These are phyloP conservation scores for Pangasianodon gigas DNA, from an alignment of 2,113 vertebrate genomes.

Conservation along the genomic window DNA sequence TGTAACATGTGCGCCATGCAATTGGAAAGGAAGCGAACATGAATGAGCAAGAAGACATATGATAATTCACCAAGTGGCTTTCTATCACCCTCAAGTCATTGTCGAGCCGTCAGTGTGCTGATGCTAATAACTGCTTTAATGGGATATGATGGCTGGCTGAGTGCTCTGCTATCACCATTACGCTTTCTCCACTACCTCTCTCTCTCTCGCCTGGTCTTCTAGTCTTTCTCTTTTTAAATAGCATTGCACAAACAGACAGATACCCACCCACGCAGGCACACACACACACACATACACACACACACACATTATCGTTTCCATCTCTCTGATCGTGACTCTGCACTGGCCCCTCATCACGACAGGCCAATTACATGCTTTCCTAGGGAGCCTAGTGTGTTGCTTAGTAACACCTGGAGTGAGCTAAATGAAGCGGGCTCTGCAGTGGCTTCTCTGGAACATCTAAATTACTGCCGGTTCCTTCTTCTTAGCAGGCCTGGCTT, in stretches of 20 bases:
- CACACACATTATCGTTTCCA: slow-evolving; percentile 35
- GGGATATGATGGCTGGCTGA: slow-evolving; percentile 47
- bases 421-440: slow-evolving; percentile 65
- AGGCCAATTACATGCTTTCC: slow-evolving; percentile 69
- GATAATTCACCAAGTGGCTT: slow-evolving; percentile 35
- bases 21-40: slow-evolving; percentile 21
- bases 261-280: slow-evolving; percentile 24
- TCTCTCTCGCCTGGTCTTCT: slow-evolving; percentile 1
- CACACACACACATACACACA: slow-evolving; percentile 24
- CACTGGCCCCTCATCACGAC: slow-evolving; percentile 68
- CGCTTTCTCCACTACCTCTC: neutral
- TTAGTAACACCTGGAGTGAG: slow-evolving; percentile 78
- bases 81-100: slow-evolving; percentile 36
- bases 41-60: slow-evolving; percentile 36
- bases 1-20: slow-evolving; percentile 4
- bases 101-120: slow-evolving; percentile 31
- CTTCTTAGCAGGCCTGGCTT: slow-evolving; percentile 32
- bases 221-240: slow-evolving; percentile 41
- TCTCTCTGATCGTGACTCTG: slow-evolving; percentile 60
- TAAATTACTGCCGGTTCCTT: slow-evolving; percentile 56
- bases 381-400: slow-evolving; percentile 73
- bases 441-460: slow-evolving; percentile 56
- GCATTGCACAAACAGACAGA: slow-evolving; percentile 43
- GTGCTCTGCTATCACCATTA: slow-evolving; percentile 36
- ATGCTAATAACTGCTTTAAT: slow-evolving; percentile 53